phyloP scores from a whole-genome alignment of 1,140 invertebrate species.

The Panulirus ornatus region DNA sequence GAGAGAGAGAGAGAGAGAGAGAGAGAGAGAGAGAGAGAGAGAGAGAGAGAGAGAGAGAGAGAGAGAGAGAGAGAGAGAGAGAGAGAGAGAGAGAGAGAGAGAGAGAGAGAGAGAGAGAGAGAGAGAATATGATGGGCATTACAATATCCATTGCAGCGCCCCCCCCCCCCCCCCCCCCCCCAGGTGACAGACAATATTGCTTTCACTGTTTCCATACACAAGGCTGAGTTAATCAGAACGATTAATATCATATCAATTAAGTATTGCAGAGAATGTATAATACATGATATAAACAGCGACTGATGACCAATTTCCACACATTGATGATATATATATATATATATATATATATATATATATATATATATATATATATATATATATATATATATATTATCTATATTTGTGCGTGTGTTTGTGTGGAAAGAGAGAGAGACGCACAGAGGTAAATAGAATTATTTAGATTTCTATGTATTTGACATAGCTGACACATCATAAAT shows the following conservation, averaged over 20 bases:
- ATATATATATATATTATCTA: too few relatives aligned
- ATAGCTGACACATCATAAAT: too few relatives aligned
- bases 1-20: constrained; percentile 23
- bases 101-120: not conserved
- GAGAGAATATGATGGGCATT: not conserved
- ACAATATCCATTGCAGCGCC: not conserved
- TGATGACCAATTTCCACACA: constrained; percentile 3
- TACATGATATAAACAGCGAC: not conserved
- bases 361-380: not conserved
- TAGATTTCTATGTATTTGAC: too few relatives aligned
- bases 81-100: constrained; percentile 9
- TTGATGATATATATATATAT: constrained; percentile 10
- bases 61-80: constrained; percentile 27
- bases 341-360: constrained; percentile 2
- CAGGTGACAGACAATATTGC: not conserved
- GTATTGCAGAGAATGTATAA: too few relatives aligned
- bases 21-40: constrained; percentile 24
- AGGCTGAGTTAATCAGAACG: too few relatives aligned
- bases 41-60: constrained; percentile 30
- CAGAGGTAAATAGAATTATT: too few relatives aligned
- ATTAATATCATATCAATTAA: too few relatives aligned
- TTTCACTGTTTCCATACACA: not conserved
- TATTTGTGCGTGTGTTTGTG: too few relatives aligned
- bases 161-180: not conserved
- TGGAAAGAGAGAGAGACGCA: too few relatives aligned